A percentile compares a stretch with the other conserved stretches of the same genome.
Conservation (phyloP, 2,888 invertebrate genomes). For the Agapostemon virescens region DNA sequence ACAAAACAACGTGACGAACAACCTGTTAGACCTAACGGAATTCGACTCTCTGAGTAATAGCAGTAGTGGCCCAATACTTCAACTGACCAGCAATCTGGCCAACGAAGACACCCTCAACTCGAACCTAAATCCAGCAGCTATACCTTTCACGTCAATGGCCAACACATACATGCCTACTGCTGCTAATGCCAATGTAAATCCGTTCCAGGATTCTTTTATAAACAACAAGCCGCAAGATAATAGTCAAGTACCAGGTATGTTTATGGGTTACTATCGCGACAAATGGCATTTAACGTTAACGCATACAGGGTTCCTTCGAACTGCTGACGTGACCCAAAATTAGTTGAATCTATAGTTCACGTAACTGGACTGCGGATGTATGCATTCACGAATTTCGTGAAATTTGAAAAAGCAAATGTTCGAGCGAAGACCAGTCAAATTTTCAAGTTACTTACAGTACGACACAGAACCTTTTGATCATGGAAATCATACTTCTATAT, state of each 20-base stretch:
- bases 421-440: not conserved
- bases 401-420: not conserved
- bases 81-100: constrained; percentile 76
- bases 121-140: constrained; percentile 78
- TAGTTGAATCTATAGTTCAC: not conserved
- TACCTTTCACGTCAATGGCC: constrained; percentile 77
- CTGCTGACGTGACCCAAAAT: not conserved
- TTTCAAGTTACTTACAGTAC: not conserved
- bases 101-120: constrained; percentile 79
- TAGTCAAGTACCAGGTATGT: constrained; percentile 78
- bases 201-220: constrained; percentile 78
- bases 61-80: constrained; percentile 78
- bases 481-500: not conserved
- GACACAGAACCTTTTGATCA: not conserved
- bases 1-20: constrained; percentile 82
- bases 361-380: not conserved
- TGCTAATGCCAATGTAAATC: constrained; percentile 77
- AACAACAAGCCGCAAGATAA: constrained; percentile 78
- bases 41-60: constrained; percentile 80
- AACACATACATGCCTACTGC: constrained; percentile 75
- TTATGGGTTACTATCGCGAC: constrained; percentile 5
- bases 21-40: constrained; percentile 81
- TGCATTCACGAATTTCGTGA: not conserved
- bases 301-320: not conserved
- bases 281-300: not conserved